A percentile compares a stretch with the other conserved stretches of the same genome.
These are phyloP conservation scores for Lamellibrachia satsuma DNA, from an alignment of 2,888 invertebrate genomes.

Conservation along the genomic window DNA sequence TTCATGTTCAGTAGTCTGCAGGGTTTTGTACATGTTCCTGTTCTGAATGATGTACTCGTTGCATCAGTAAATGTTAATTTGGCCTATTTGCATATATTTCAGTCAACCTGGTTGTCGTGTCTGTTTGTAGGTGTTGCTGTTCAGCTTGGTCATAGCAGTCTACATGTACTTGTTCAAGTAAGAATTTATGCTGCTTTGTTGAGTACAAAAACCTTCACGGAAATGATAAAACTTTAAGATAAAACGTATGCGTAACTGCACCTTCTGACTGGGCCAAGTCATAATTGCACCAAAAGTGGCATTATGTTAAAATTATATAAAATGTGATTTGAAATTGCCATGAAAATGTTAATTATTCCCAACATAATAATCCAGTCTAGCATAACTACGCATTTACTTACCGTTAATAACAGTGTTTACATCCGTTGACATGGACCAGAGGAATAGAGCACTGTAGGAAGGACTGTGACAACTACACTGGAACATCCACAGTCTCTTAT, in stretches of 20 bases:
- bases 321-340: not conserved
- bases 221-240: not conserved
- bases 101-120: not conserved
- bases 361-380: not conserved
- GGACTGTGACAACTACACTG: not conserved
- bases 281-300: not conserved
- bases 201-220: not conserved
- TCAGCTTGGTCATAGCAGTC: slow-evolving; percentile 31
- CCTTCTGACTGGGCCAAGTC: no score
- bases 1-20: no score
- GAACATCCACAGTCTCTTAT: not conserved
- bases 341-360: not conserved
- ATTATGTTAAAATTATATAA: not conserved
- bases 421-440: not conserved
- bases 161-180: slow-evolving; percentile 35
- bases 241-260: no score
- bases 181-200: slow-evolving; percentile 13
- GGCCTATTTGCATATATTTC: not conserved
- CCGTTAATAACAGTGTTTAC: not conserved
- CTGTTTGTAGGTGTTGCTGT: slow-evolving; percentile 29
- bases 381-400: not conserved
- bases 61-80: not conserved
- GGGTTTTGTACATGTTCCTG: not conserved
- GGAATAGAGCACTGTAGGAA: not conserved
- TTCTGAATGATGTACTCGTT: not conserved